phyloP scores from a whole-genome alignment of 2,797 vertebrate genomes.

The Nannoperca obscura region DNA sequence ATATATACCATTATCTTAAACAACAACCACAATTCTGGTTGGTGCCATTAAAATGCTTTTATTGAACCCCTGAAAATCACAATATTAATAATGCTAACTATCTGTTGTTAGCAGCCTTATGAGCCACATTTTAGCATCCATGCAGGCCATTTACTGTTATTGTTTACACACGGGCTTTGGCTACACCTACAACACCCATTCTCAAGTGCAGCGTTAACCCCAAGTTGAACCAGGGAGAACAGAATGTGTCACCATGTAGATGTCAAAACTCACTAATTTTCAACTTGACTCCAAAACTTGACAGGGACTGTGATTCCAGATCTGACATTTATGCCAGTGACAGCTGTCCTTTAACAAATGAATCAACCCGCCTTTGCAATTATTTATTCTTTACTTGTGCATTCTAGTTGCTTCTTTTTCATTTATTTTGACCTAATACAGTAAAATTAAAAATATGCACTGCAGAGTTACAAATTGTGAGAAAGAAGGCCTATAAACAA shows the following conservation, averaged over 20 bases:
- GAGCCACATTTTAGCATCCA: not conserved
- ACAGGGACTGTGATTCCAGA: not conserved
- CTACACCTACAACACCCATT: not conserved
- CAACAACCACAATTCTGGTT: not conserved
- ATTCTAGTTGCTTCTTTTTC: not conserved
- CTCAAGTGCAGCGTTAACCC: not conserved
- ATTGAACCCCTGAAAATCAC: not conserved
- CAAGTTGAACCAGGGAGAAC: not conserved
- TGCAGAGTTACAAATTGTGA: not conserved
- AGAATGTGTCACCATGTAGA: not conserved
- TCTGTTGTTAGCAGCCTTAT: not conserved
- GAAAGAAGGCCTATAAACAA: not conserved
- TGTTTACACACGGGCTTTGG: not conserved
- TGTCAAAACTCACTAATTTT: not conserved
- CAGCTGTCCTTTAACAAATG: not conserved
- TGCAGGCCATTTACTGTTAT: not conserved
- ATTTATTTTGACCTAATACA: not conserved
- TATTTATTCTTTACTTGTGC: not conserved
- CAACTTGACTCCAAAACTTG: not conserved
- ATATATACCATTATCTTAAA: conserved; percentile 6
- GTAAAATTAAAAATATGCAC: not conserved
- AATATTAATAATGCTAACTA: not conserved
- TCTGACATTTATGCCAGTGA: not conserved
- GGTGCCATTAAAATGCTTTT: not conserved
- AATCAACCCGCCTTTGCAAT: not conserved